Evolutionary conservation across 2,797 vertebrate species (phyloP).

Genomic region (Typhlichthys eigenmanni): DNA sequence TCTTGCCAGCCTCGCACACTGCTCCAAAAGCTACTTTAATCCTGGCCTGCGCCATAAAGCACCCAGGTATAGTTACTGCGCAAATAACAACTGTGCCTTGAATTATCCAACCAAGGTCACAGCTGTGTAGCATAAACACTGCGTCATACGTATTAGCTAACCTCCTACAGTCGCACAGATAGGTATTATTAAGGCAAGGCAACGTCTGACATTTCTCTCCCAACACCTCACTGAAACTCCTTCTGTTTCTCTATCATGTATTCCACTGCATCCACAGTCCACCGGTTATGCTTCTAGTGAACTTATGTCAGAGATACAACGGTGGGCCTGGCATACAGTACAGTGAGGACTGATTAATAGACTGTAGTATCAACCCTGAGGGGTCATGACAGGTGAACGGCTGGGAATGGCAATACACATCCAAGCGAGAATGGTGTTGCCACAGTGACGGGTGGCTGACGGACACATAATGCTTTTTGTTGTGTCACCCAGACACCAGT

Average conservation of each 20-base stretch:
- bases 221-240: not conserved
- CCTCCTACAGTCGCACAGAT: not conserved
- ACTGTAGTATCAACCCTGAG: not conserved
- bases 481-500: conserved; percentile 30
- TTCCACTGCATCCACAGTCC: not conserved
- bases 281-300: not conserved
- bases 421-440: conserved; percentile 15
- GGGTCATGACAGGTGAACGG: not conserved
- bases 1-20: conserved; percentile 30
- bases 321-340: not conserved
- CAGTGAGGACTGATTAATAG: not conserved
- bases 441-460: conserved; percentile 15
- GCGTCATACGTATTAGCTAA: not conserved
- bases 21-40: conserved; percentile 16
- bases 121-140: not conserved
- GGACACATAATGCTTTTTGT: conserved; percentile 20
- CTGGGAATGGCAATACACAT: not conserved
- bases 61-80: no score
- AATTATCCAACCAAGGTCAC: conserved; percentile 10
- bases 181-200: not conserved
- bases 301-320: not conserved
- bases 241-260: not conserved
- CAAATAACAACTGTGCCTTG: no score
- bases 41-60: no score
- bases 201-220: not conserved